phyloP scores from a whole-genome alignment of 2,113 vertebrate species.

The Lycaon pictus region DNA sequence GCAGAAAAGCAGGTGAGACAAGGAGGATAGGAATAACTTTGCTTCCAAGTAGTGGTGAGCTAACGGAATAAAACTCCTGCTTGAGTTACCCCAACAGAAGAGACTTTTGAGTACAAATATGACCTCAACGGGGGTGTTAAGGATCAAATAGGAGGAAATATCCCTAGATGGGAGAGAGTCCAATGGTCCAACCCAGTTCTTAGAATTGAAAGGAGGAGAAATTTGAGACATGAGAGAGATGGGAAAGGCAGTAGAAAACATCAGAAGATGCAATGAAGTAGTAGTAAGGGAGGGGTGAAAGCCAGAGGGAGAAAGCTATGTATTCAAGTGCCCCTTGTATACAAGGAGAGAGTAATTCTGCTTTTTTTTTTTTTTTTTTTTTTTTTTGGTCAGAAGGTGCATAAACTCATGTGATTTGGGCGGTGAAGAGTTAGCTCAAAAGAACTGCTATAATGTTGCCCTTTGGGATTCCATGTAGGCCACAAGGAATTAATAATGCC shows the following conservation, averaged over 20 bases:
- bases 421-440: neutral
- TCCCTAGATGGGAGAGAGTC: neutral
- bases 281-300: neutral
- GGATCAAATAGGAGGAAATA: neutral
- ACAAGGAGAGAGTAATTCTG: neutral
- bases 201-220: neutral
- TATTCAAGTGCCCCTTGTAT: neutral
- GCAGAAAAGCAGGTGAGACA: slow-evolving; percentile 5
- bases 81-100: neutral
- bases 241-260: neutral
- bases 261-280: neutral
- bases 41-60: neutral
- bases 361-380: neutral
- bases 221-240: neutral
- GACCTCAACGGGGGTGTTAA: no score
- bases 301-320: neutral
- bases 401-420: neutral
- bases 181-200: accelerated
- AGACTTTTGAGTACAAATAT: neutral
- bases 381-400: neutral
- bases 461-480: neutral
- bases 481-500: neutral
- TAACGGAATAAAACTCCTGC: neutral
- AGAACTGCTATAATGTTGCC: neutral
- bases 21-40: neutral